Evolutionary conservation across 2,888 invertebrate species (phyloP), one percentile per base, ranked within the genome.

Genomic region (Pterobdella sp.): DNA sequence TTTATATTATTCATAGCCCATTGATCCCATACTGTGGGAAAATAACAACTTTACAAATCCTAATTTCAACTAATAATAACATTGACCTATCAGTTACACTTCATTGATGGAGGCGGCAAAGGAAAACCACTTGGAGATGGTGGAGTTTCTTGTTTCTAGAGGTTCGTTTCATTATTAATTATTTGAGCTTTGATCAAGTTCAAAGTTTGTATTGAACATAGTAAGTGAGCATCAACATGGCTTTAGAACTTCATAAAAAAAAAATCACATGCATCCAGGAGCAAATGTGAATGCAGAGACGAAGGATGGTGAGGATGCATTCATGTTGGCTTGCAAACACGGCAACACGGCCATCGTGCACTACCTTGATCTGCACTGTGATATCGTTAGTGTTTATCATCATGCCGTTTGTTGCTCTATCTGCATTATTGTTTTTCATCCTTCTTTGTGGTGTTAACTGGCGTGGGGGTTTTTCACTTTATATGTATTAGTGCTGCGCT

Each of bases 41-140:
- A n/a, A n/a, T n/a, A n/a, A n/a, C n/a, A n/a, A n/a, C n/a, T n/a
- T n/a, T n/a, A n/a, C n/a, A n/a, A n/a, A n/a, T n/a, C n/a, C n/a
- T n/a, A n/a, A n/a, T n/a, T n/a, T n/a, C n/a, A n/a, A n/a, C n/a
- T 4, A 56, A 4, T 56, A 3, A 56, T 26, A 56, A 42, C 10
- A 22, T 26, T 26, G 18, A 3, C 60, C 60, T 3, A 18, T 3
- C 60, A 56, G 60, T 22, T 56, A 97, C 85, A 98, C 97, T 49
- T 97, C 98, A 29, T 87, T 98, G 76, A 98, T 98, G 97, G 98
- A 98, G 86, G 97, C 97, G 66, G 94, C 96, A 0, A 87, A 97
- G 68, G 97, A 98, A 85, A 96, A 97, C 72, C 97, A 98, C 85
- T 88, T 92, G 64, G 95, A 96, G 83, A 92, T 94, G 69, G 93